A percentile compares a stretch with the other conserved stretches of the same genome.
phyloP scores from a whole-genome alignment of 1,140 invertebrate species.

The Brachystomella parvula region DNA sequence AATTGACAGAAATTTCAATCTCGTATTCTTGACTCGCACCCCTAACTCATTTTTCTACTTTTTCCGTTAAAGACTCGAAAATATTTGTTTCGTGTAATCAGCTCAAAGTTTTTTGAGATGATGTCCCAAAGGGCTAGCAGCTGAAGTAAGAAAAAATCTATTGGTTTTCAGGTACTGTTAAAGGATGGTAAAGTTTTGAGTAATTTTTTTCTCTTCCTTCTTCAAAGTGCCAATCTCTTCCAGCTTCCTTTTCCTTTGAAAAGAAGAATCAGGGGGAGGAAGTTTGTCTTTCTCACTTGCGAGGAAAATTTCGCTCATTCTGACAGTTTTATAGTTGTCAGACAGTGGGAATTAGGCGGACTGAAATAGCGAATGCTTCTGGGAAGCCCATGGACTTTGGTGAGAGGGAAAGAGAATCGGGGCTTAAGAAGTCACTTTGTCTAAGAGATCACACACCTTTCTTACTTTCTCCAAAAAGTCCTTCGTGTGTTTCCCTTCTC shows the following conservation, averaged over 20 bases:
- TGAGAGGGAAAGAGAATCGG: not conserved
- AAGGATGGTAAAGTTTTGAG: not conserved
- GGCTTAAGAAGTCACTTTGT: not conserved
- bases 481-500: not conserved
- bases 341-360: not conserved
- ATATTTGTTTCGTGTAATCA: conserved; percentile 8
- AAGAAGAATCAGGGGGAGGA: not conserved
- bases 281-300: conserved; percentile 9
- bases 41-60: conserved; percentile 6
- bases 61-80: not conserved
- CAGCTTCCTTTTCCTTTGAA: not conserved
- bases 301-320: not conserved
- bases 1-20: too few species aligned
- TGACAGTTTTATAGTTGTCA: conserved; percentile 12
- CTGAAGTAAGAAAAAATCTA: not conserved
- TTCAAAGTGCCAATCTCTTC: conserved; percentile 4
- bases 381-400: not conserved
- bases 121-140: not conserved
- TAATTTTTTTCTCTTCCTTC: not conserved
- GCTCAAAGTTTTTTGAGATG: not conserved
- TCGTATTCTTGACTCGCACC: too few species aligned
- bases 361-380: not conserved
- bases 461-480: too few species aligned
- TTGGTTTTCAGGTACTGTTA: not conserved
- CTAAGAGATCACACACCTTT: conserved; percentile 7